Evolutionary conservation across 2,113 vertebrate species (phyloP), one percentile per base, ranked within the genome.

Genomic region (Vulpes ferrilata): DNA sequence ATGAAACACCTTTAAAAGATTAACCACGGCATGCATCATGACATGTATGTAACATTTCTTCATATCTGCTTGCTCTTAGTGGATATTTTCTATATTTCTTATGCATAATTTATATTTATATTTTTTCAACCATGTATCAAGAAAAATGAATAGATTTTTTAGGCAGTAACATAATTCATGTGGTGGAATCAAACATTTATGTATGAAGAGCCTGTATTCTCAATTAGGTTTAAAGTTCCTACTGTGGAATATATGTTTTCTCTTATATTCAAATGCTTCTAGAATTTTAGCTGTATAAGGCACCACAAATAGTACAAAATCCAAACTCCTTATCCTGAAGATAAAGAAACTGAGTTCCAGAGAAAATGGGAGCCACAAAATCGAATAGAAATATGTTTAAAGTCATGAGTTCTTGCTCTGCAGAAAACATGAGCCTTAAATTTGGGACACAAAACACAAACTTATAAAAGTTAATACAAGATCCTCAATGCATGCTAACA

Each of bases 341-440:
- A 78, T 88, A 71, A 94, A 67, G 16, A 65, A 84, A 88, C 51
- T 84, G 13, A 93, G 43, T 92, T 86, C 25, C 35, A 92, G 23
- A 88, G 25, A 65, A 62, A 90, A 90, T 51, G 60, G 83, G 19
- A 30, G 35, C 10, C 22, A 59, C 1, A 85, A 23, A 90, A 62
- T 62, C 22, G 6, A 76, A 71, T 23, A 69, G 2, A 85, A 83
- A 84, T 4, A n/a, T 92, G 25, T 5, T 43, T 43, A 43, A 6
- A 67, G 51, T 67, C 12, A 59, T 73, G n/a, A 60, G 10, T 59
- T 83, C 17, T 27, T 69, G 8, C 73, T 80, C 3, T 82, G 43
- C 13, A 94, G 20, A 88, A 93, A 90, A 25, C 1, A 15, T 25
- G 23, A 71, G 11, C 11, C 86, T 82, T 83, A 87, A 62, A 95